phyloP scores from a whole-genome alignment of 1,140 invertebrate genomes.

The Bombus sibiricus region DNA sequence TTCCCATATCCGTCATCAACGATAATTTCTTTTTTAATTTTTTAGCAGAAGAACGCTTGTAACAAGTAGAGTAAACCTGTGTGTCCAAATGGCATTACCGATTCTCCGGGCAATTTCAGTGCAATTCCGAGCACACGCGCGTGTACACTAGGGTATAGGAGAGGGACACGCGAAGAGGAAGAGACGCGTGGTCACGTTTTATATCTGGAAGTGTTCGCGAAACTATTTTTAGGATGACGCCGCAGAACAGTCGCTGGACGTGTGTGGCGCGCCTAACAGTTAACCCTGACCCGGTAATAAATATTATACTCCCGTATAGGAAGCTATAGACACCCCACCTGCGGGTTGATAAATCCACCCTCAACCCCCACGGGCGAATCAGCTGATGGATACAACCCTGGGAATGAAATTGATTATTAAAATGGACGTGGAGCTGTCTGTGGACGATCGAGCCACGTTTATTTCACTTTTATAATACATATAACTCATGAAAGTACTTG shows the following conservation, averaged over 20 bases:
- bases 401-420: slow-evolving; percentile 57
- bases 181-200: slow-evolving; percentile 69
- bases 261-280: slow-evolving; percentile 76
- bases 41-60: background rate
- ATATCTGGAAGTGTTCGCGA: slow-evolving; percentile 72
- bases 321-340: slow-evolving; percentile 60
- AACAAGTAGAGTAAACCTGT: background rate
- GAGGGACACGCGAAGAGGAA: slow-evolving; percentile 53
- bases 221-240: slow-evolving; percentile 77
- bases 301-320: slow-evolving; percentile 71
- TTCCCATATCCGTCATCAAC: background rate
- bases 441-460: background rate
- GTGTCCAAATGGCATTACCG: background rate
- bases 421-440: slow-evolving; percentile 1
- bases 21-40: background rate
- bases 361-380: slow-evolving; percentile 46
- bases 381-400: slow-evolving; percentile 44
- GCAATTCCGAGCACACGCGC: slow-evolving; percentile 12
- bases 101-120: background rate
- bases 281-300: slow-evolving; percentile 82
- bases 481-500: too few relatives aligned
- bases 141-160: background rate
- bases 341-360: slow-evolving; percentile 58
- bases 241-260: slow-evolving; percentile 67
- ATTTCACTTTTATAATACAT: too few relatives aligned